A percentile compares a stretch with the other conserved stretches of the same genome.
phyloP scores from a whole-genome alignment of 2,888 invertebrate species.

The Tiphia femorata region DNA sequence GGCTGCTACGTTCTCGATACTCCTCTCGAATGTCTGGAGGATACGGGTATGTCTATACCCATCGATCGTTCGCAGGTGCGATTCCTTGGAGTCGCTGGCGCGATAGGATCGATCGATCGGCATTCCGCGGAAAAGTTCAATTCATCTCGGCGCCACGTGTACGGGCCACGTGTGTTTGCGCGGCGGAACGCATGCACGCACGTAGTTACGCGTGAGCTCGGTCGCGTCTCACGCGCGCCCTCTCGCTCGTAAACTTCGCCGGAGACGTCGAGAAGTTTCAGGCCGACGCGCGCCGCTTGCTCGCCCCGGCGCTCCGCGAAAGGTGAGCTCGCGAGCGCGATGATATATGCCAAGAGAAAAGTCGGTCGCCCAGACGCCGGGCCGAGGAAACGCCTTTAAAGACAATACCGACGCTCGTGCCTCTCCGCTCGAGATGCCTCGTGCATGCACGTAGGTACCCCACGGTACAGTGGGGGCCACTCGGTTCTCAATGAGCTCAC shows the following conservation, averaged over 20 bases:
- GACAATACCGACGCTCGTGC: slow-evolving; percentile 25
- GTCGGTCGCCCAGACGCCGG: slow-evolving; percentile 37
- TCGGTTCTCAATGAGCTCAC: slow-evolving; percentile 26
- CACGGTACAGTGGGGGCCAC: background rate
- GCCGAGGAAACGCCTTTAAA: slow-evolving; percentile 39
- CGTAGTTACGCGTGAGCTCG: slow-evolving; percentile 18
- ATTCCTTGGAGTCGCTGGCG: no score
- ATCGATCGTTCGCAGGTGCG: slow-evolving; percentile 38
- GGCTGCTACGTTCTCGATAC: no score
- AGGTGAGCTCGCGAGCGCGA: slow-evolving; percentile 45
- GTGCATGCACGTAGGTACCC: background rate
- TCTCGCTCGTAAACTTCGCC: background rate
- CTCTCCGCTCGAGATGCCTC: background rate
- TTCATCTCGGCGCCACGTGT: slow-evolving; percentile 38
- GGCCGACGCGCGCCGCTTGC: no score
- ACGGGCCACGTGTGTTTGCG: background rate
- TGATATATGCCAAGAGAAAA: slow-evolving; percentile 37
- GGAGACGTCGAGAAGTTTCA: background rate
- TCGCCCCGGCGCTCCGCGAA: slow-evolving; percentile 29
- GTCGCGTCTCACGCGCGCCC: slow-evolving; percentile 12
- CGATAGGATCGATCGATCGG: slow-evolving; percentile 46
- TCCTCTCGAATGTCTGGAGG: no score
- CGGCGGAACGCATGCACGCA: slow-evolving; percentile 18
- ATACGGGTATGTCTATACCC: no score
- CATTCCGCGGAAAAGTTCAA: slow-evolving; percentile 45